These are phyloP conservation scores for Beris chalybata DNA, from an alignment of 2,888 invertebrate genomes.

Conservation along the genomic window DNA sequence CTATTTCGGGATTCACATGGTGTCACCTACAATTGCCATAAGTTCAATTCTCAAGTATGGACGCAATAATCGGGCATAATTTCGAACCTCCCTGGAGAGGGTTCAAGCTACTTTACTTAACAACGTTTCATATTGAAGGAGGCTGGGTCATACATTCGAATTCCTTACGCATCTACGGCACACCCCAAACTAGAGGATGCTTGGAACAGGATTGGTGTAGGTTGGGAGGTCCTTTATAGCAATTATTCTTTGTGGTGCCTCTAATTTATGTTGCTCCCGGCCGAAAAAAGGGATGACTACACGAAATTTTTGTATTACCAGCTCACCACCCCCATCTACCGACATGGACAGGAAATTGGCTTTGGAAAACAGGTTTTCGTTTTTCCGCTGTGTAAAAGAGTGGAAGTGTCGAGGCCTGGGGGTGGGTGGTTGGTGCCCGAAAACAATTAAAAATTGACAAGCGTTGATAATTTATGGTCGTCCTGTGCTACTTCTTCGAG, in stretches of 20 bases:
- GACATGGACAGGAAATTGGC: conserved; percentile 20
- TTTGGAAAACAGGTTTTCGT: conserved; percentile 25
- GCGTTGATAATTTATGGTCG: conserved; percentile 38
- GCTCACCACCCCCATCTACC: neutral
- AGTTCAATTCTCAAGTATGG: conserved; percentile 9
- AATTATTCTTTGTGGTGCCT: conserved; percentile 13
- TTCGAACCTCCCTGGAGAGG: neutral
- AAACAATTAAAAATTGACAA: conserved; percentile 39
- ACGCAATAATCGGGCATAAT: conserved; percentile 11
- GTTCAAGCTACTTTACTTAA: conserved; percentile 3
- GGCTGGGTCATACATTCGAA: too few relatives aligned
- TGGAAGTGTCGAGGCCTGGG: conserved; percentile 6
- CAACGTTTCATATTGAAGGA: neutral
- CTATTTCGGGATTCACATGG: conserved; percentile 15
- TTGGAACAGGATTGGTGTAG: too few relatives aligned
- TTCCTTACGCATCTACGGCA: too few relatives aligned
- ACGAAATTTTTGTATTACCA: neutral
- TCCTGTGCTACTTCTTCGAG: conserved; percentile 25
- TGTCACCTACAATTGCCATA: conserved; percentile 16
- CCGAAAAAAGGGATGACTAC: conserved; percentile 21
- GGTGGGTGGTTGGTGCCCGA: conserved; percentile 13
- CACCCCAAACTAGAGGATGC: too few relatives aligned
- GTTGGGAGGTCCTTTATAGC: neutral
- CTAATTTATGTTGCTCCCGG: conserved; percentile 15
- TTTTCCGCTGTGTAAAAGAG: conserved; percentile 17